Evolutionary conservation across 1,140 invertebrate species (phyloP).

Genomic region (Ceratoteleas bidentatus): DNA sequence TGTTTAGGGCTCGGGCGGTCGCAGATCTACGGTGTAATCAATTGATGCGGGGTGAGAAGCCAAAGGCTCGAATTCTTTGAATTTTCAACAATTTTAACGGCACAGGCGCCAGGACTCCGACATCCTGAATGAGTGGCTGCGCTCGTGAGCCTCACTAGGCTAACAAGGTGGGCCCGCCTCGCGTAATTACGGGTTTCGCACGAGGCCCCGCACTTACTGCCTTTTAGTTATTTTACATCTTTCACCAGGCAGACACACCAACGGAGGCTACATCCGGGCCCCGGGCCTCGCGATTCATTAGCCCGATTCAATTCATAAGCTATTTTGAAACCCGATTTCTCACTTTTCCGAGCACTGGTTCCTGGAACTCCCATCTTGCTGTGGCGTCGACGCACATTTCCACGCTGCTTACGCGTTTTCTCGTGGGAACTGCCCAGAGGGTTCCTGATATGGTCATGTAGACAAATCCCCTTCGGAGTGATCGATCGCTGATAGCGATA

Average conservation of each 20-base stretch:
- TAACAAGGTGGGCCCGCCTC: slow-evolving; percentile 82
- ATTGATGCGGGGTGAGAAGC: slow-evolving; percentile 68
- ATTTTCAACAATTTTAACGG: slow-evolving; percentile 81
- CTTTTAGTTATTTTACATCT: slow-evolving; percentile 82
- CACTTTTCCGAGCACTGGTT: neutral
- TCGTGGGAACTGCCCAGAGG: slow-evolving; percentile 34
- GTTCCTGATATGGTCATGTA: slow-evolving; percentile 28
- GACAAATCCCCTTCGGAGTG: slow-evolving; percentile 39
- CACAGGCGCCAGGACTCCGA: slow-evolving; percentile 78
- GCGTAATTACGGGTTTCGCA: slow-evolving; percentile 81
- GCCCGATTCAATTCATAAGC: slow-evolving; percentile 54
- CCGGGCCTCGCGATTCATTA: slow-evolving; percentile 76
- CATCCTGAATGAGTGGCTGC: slow-evolving; percentile 77
- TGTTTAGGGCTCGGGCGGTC: slow-evolving; percentile 53
- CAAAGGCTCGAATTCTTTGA: slow-evolving; percentile 76
- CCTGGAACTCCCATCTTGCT: too few relatives aligned
- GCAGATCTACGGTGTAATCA: slow-evolving; percentile 70
- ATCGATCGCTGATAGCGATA: slow-evolving; percentile 25
- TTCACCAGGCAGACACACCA: slow-evolving; percentile 70
- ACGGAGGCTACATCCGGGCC: slow-evolving; percentile 79
- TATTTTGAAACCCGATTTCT: slow-evolving; percentile 10
- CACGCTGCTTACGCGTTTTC: slow-evolving; percentile 21
- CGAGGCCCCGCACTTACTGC: slow-evolving; percentile 80
- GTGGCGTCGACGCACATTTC: neutral
- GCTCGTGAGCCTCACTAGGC: slow-evolving; percentile 71